Base-by-base conservation (phyloP, 2,797 vertebrate species). In the Eidolon dupreanum region DNA sequence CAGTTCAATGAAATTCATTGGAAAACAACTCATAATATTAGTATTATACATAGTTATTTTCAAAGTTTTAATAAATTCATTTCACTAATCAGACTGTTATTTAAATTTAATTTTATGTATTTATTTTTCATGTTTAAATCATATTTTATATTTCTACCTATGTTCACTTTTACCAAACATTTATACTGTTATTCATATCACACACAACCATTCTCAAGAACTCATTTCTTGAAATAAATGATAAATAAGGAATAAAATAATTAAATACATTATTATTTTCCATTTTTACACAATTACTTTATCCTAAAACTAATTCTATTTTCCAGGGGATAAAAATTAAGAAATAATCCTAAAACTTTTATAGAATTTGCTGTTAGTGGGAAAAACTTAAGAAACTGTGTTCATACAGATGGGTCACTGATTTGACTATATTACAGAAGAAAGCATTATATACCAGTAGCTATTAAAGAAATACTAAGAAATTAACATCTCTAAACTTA, bases 61-160 rank as follows among this genome's bases (percentile, higher is more conserved):
- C 28, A 90, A 65, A 51, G 31, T 82, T 86, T 78, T 82, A 92
- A 43, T 78, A 66, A 77, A 82, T 41, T 94, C 10, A 96, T 95
- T 73, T 84, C 53, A 51, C 11, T 49, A 71, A 78, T 94, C 33
- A 94, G 53, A 57, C 4, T 22, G n/a, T 66, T 90, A 93, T 87
- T 53, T 59, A 93, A 79, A 83, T 93, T 89, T 91, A 87, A 87
- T 71, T 78, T 24, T n/a, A 59, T 31, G 16, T 33, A 82, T 94
- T 74, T 55, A 36, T 46, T 95, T 90, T 74, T 81, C 20, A 94
- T 43, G 8, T 6, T 73, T 82, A 88, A 7, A 9, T 81, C 36
- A 26, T 78, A 63, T 61, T 90, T 94, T 88, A 85, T 68, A 65
- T 74, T 78, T 88, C 43, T 66, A 78, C 6, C 33, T 87, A n/a